phyloP scores from a whole-genome alignment of 2,113 vertebrate genomes.

The Anhinga anhinga region DNA sequence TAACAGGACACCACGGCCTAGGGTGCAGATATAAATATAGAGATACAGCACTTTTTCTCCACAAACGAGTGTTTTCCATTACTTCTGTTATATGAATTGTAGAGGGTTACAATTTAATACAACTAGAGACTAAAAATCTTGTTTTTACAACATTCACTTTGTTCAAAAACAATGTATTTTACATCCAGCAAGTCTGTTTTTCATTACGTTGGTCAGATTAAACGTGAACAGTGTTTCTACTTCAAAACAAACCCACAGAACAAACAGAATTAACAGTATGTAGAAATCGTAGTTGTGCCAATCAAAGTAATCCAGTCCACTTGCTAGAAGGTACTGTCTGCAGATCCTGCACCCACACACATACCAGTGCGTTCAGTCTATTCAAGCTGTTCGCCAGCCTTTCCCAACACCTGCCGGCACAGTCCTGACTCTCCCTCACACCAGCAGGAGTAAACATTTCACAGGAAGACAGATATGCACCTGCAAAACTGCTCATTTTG shows the following conservation, averaged over 20 bases:
- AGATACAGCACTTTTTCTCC: neutral
- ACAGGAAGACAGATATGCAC: rapidly evolving
- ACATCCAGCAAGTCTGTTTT: neutral
- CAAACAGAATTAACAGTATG: neutral
- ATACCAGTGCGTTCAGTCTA: rapidly evolving
- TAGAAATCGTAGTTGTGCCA: neutral
- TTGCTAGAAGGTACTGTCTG: neutral
- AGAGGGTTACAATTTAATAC: neutral
- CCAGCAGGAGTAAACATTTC: neutral
- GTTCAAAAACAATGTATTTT: neutral
- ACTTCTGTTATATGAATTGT: neutral
- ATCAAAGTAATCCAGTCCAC: neutral
- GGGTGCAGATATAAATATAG: neutral
- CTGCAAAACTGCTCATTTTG: neutral
- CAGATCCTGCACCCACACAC: rapidly evolving
- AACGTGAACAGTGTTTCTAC: neutral
- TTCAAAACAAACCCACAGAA: neutral
- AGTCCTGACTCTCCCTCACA: neutral
- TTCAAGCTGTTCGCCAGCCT: neutral
- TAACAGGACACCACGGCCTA: neutral
- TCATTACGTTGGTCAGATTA: neutral
- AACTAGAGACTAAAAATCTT: neutral
- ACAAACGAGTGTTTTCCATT: neutral
- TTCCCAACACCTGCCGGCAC: neutral
- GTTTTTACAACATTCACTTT: neutral